Evolutionary conservation across 2,113 vertebrate genomes (phyloP).

Genomic region (Lepisosteus oculatus): DNA sequence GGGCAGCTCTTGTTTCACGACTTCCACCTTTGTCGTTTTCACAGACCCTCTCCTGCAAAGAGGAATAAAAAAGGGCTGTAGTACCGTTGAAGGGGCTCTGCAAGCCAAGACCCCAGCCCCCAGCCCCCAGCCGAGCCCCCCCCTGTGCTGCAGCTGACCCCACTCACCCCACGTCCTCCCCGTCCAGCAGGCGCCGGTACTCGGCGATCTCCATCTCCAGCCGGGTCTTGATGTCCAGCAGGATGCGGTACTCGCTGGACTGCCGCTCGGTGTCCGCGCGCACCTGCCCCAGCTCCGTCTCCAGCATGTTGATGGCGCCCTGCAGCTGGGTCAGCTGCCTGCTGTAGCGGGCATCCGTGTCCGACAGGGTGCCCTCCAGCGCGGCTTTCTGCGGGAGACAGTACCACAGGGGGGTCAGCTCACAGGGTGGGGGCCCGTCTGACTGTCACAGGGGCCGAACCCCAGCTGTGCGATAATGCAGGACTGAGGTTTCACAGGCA

Average conservation of each 20-base stretch:
- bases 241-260: constrained; percentile 47
- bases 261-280: constrained; percentile 52
- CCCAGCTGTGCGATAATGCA: too few relatives aligned
- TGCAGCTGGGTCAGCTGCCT: constrained; percentile 52
- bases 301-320: constrained; percentile 39
- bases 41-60: too few relatives aligned
- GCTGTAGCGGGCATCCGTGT: constrained; percentile 52
- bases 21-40: too few relatives aligned
- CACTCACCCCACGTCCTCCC: constrained; percentile 49
- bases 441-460: too few relatives aligned
- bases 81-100: too few relatives aligned
- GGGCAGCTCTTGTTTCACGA: too few relatives aligned
- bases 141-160: too few relatives aligned
- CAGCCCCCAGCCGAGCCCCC: too few relatives aligned
- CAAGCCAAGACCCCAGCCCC: too few relatives aligned
- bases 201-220: constrained; percentile 72
- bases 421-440: too few relatives aligned
- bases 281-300: constrained; percentile 49
- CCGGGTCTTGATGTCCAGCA: constrained; percentile 65
- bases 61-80: too few relatives aligned
- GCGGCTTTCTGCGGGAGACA: constrained; percentile 49
- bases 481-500: too few relatives aligned
- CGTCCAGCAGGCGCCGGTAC: constrained; percentile 69
- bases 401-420: neutral
- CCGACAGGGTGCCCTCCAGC: constrained; percentile 50